These are phyloP conservation scores for Drosophila equinoxialis DNA, from an alignment of 1,140 invertebrate genomes.

Conservation along the genomic window DNA sequence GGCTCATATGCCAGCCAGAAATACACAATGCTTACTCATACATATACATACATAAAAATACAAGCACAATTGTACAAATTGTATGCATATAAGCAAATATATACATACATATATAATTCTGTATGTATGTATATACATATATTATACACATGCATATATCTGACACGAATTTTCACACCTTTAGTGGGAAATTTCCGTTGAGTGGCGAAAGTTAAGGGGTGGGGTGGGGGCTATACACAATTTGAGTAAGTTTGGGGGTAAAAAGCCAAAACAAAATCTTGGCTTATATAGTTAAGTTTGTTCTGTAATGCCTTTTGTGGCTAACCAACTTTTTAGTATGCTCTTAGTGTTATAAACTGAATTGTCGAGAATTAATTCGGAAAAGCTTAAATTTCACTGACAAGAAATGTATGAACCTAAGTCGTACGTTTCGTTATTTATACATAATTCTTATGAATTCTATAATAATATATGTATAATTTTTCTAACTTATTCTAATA, in stretches of 20 bases:
- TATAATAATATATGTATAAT: too few relatives aligned
- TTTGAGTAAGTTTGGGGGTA: neutral
- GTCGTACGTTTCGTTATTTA: too few relatives aligned
- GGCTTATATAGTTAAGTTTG: neutral
- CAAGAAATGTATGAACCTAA: too few relatives aligned
- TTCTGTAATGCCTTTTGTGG: neutral
- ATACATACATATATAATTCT: neutral
- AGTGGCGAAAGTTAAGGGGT: conserved; percentile 3
- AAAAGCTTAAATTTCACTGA: neutral
- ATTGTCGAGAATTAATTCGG: neutral
- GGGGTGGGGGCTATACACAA: neutral
- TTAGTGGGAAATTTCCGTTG: conserved; percentile 10
- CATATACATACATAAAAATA: conserved; percentile 5
- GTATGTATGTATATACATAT: conserved; percentile 1
- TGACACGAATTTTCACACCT: conserved; percentile 28
- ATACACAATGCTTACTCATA: conserved; percentile 9
- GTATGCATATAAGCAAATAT: conserved; percentile 2
- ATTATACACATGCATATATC: conserved; percentile 10
- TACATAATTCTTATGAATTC: too few relatives aligned
- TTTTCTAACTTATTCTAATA: too few relatives aligned
- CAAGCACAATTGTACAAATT: conserved; percentile 37
- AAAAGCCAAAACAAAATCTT: conserved; percentile 3
- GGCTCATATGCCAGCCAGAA: conserved; percentile 36
- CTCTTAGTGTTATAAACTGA: neutral
- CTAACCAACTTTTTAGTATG: neutral